phyloP scores from a whole-genome alignment of 2,797 vertebrate genomes.

The Taenioides sp. region DNA sequence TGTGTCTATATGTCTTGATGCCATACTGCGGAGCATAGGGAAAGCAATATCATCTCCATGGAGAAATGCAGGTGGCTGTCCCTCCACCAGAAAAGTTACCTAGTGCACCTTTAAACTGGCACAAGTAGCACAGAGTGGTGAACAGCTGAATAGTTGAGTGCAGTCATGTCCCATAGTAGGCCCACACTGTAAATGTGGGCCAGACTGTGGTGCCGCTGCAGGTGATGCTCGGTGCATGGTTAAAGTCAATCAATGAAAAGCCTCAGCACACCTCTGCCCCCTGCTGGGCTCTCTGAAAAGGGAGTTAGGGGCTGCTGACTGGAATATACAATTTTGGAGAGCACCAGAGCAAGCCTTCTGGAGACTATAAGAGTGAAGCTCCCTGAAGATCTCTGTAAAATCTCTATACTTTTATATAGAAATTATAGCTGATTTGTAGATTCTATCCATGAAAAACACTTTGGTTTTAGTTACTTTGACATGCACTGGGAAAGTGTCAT shows the following conservation, averaged over 20 bases:
- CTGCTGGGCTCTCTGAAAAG: slow-evolving; percentile 55
- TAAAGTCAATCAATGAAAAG: slow-evolving; percentile 15
- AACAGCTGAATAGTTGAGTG: slow-evolving; percentile 73
- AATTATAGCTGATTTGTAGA: not conserved
- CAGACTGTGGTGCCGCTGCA: slow-evolving; percentile 62
- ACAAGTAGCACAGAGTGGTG: not conserved
- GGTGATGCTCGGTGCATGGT: slow-evolving; percentile 54
- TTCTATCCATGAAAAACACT: not conserved
- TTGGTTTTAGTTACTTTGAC: not conserved
- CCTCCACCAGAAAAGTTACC: no score
- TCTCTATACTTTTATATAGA: not conserved
- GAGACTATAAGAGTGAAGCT: not conserved
- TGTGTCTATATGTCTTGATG: not conserved
- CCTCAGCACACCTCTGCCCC: slow-evolving; percentile 48
- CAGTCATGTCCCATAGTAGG: slow-evolving; percentile 69
- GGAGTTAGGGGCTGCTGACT: slow-evolving; percentile 30
- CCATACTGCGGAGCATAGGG: no score
- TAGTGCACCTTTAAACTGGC: not conserved
- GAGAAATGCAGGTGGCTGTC: no score
- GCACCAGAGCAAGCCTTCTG: not conserved
- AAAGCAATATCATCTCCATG: no score
- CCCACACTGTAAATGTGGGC: slow-evolving; percentile 62
- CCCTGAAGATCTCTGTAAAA: not conserved
- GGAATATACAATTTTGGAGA: not conserved
- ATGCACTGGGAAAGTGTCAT: not conserved